Evolutionary conservation across 2,113 vertebrate species (phyloP).

Genomic region (Corythaixoides concolor): DNA sequence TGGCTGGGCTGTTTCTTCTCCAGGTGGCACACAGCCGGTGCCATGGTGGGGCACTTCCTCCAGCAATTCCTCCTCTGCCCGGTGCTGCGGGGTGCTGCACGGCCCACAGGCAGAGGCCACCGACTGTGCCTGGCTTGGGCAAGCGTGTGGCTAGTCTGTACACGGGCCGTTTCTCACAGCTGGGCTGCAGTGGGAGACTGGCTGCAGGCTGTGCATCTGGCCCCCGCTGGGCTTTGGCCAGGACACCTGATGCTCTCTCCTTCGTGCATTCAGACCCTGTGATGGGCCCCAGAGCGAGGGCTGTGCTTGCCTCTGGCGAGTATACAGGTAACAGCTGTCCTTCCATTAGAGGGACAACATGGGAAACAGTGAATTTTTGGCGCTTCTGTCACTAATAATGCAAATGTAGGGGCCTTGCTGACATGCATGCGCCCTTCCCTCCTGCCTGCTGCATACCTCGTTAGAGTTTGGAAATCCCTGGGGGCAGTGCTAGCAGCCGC

Average conservation of each 20-base stretch:
- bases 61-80: background rate
- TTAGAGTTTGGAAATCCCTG: conserved; percentile 9
- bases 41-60: too few relatives aligned
- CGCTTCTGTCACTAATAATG: conserved; percentile 5
- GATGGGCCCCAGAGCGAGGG: background rate
- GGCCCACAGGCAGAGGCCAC: background rate
- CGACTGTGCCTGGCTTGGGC: background rate
- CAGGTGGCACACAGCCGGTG: background rate
- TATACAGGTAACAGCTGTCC: background rate
- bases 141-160: background rate
- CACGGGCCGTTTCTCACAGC: background rate
- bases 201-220: background rate
- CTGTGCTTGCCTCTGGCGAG: background rate
- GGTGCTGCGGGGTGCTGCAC: accelerated
- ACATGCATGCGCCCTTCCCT: background rate
- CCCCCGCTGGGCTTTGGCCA: background rate
- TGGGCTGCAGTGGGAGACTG: background rate
- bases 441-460: background rate
- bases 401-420: background rate
- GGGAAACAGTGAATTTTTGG: background rate
- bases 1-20: background rate
- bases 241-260: background rate
- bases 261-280: background rate
- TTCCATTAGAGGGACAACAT: background rate
- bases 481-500: background rate